Evolutionary conservation across 2,888 invertebrate species (phyloP).

Genomic region (Pardosa pseudoannulata): DNA sequence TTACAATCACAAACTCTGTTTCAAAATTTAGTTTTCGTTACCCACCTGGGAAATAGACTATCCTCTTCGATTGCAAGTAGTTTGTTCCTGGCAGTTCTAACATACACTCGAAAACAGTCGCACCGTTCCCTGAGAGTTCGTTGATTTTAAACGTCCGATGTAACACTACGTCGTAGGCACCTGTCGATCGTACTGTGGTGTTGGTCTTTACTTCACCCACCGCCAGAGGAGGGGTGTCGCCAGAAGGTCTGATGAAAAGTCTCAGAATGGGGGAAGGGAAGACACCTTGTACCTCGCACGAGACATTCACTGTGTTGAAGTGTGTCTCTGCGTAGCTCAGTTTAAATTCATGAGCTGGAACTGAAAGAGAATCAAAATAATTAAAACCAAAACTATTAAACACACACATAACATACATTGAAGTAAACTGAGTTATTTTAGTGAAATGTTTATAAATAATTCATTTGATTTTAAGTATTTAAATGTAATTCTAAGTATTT

Average conservation of each 20-base stretch:
- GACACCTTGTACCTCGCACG: conserved; percentile 62
- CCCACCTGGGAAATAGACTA: conserved; percentile 72
- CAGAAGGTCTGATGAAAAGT: conserved; percentile 41
- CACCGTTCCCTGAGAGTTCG: conserved; percentile 52
- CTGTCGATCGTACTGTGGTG: conserved; percentile 22
- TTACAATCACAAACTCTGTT: too few relatives aligned
- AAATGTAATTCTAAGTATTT: too few relatives aligned
- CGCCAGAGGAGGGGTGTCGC: conserved; percentile 37
- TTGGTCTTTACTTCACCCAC: conserved; percentile 27
- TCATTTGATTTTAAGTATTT: too few relatives aligned
- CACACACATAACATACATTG: too few relatives aligned
- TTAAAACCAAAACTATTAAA: too few relatives aligned
- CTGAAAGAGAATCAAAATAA: conserved; percentile 33
- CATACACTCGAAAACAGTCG: conserved; percentile 72
- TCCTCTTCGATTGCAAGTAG: conserved; percentile 71
- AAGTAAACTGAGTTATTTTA: too few relatives aligned
- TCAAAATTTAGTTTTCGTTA: too few relatives aligned
- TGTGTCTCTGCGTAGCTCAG: conserved; percentile 39
- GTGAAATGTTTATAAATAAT: too few relatives aligned
- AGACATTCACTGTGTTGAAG: conserved; percentile 54
- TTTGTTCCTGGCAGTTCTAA: conserved; percentile 71
- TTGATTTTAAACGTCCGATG: conserved; percentile 56
- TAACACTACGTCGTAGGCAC: conserved; percentile 50
- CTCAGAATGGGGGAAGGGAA: conserved; percentile 54
- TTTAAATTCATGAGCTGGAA: conserved; percentile 64